Evolutionary conservation across 1,140 invertebrate species (phyloP), one percentile per base, ranked within the genome.

Genomic region (Bombus sylvicola): DNA sequence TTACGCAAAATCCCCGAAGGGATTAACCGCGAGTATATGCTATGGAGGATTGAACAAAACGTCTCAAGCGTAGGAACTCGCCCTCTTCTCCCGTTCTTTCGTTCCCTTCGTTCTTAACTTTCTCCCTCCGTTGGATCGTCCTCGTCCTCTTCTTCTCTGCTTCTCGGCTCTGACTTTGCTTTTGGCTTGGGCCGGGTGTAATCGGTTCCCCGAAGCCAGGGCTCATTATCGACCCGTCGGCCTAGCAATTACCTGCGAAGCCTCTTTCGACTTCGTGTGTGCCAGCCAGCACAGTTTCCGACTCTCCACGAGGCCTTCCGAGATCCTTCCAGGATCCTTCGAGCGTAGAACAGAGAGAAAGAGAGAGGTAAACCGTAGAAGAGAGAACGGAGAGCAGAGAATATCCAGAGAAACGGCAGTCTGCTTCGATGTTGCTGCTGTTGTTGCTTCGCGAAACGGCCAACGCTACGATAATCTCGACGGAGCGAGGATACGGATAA

Each of bases 201-300:
- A 95, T 95, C 95, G 95, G 94, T 95, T 95, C 95, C 93, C 91
- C 95, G 94, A 95, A 95, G 94, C 94, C 94, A 93, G 92, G 94
- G 93, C 95, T 95, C 95, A 95, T 95, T 95, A 95, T 95, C 95
- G 94, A 95, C 95, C 94, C 95, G 94, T 94, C 95, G 95, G 94
- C 94, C 94, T 95, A 94, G 94, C 95, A 95, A 95, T 95, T 95
- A 95, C 94, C 94, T 94, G 94, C 93, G 93, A 93, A 94, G 91
- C 93, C 91, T 93, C 88, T 91, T 91, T 91, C 91, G 89, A 91
- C 91, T 92, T 87, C 91, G 92, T 92, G 89, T 93, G 89, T 93
- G 91, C 91, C 91, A 89, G 89, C 88, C 89, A 89, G 57, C 85
- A 83, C 91, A 91, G 90, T 91, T 92, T 91, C 90, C 89, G 90